phyloP scores from a whole-genome alignment of 1,140 invertebrate species.

The Ceratina calcarata region DNA sequence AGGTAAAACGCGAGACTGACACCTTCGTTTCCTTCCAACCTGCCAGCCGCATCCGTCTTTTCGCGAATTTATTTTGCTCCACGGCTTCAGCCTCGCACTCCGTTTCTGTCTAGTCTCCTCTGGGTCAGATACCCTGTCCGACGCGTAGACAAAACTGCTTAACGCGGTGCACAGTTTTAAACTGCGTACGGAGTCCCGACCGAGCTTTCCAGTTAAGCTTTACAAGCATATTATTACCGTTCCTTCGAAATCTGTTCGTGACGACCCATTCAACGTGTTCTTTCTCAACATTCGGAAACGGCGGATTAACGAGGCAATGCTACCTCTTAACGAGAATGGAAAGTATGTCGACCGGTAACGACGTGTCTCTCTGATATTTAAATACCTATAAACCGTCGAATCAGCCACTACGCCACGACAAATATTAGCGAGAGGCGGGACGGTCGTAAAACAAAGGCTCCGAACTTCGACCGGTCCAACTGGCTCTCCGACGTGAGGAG shows the following conservation, averaged over 20 bases:
- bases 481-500: slow-evolving; percentile 41
- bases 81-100: background rate
- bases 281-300: background rate
- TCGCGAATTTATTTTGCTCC: slow-evolving; percentile 60
- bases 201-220: too few relatives aligned
- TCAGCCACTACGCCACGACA: slow-evolving; percentile 45
- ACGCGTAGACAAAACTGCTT: slow-evolving; percentile 63
- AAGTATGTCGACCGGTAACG: slow-evolving; percentile 28
- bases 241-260: too few relatives aligned
- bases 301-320: background rate
- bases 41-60: slow-evolving; percentile 60
- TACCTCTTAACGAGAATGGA: slow-evolving; percentile 37
- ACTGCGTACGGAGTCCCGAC: background rate
- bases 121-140: slow-evolving; percentile 8
- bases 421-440: slow-evolving; percentile 69
- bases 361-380: slow-evolving; percentile 56
- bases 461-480: slow-evolving; percentile 62
- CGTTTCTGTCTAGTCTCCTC: background rate
- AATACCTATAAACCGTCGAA: slow-evolving; percentile 54
- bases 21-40: slow-evolving; percentile 56
- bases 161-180: background rate
- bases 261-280: background rate
- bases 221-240: too few relatives aligned
- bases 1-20: slow-evolving; percentile 56
- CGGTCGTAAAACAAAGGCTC: slow-evolving; percentile 70